Evolutionary conservation across 2,113 vertebrate species (phyloP).

Genomic region (Elaphurus davidianus): DNA sequence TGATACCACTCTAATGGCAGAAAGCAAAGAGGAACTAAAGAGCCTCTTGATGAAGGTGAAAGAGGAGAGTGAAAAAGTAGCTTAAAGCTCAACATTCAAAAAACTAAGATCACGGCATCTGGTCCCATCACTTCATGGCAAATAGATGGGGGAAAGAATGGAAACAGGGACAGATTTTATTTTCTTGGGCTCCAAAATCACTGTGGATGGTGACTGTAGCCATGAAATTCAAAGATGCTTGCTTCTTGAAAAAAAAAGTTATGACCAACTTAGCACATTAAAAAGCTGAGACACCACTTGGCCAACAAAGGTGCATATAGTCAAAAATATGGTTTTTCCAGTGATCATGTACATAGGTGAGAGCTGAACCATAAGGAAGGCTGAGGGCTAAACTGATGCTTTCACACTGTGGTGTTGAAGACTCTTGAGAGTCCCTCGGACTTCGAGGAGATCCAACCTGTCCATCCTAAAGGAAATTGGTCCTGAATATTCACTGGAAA

Average conservation of each 20-base stretch:
- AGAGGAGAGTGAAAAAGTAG: neutral
- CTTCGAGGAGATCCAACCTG: rapidly evolving
- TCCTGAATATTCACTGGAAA: neutral
- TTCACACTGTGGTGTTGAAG: neutral
- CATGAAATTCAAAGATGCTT: neutral
- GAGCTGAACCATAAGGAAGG: neutral
- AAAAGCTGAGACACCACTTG: neutral
- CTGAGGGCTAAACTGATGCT: neutral
- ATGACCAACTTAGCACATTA: neutral
- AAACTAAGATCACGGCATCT: neutral
- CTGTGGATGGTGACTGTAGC: neutral
- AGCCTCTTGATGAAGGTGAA: neutral
- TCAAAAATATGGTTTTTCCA: neutral
- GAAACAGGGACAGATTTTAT: neutral
- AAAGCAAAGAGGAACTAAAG: neutral
- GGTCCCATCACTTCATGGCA: neutral
- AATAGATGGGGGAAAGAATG: neutral
- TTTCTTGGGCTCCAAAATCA: neutral
- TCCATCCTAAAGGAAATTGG: neutral
- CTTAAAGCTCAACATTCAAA: neutral
- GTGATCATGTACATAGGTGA: neutral
- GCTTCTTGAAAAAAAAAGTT: neutral
- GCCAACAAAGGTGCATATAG: neutral
- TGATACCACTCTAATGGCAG: neutral
- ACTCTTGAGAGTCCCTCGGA: neutral